Percentiles rank a stretch among this genome's conserved stretches.
phyloP scores from a whole-genome alignment of 1,140 invertebrate species.

The Cyclargus thomasi region DNA sequence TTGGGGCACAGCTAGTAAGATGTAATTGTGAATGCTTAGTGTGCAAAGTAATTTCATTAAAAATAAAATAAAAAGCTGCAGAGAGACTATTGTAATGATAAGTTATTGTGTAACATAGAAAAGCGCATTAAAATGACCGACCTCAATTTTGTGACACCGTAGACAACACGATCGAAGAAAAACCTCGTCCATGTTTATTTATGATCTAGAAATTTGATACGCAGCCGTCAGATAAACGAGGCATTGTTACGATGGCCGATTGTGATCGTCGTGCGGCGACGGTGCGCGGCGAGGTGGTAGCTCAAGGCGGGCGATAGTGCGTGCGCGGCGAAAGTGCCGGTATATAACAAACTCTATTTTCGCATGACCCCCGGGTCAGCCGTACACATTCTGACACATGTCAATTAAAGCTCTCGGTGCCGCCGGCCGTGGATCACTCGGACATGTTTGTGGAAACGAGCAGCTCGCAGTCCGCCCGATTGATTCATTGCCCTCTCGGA shows the following conservation, averaged over 20 bases:
- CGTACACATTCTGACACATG: slow-evolving; percentile 69
- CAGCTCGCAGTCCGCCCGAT: slow-evolving; percentile 42
- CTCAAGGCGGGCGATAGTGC: slow-evolving; percentile 27
- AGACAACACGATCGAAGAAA: not conserved
- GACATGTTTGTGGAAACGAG: slow-evolving; percentile 66
- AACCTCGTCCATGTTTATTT: slow-evolving; percentile 1
- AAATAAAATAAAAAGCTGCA: no score
- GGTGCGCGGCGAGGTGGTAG: slow-evolving; percentile 21
- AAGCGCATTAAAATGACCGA: not conserved
- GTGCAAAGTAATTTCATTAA: no score
- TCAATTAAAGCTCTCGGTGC: slow-evolving; percentile 66
- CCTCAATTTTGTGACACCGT: not conserved
- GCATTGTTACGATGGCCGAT: slow-evolving; percentile 27
- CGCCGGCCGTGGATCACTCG: slow-evolving; percentile 59
- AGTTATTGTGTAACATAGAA: not conserved
- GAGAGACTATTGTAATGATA: no score
- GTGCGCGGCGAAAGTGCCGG: slow-evolving; percentile 58
- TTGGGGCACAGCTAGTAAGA: no score
- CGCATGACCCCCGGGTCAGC: slow-evolving; percentile 66
- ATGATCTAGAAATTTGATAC: slow-evolving; percentile 11
- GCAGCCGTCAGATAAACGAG: slow-evolving; percentile 7
- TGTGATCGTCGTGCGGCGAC: slow-evolving; percentile 29
- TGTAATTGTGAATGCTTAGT: no score
- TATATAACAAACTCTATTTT: slow-evolving; percentile 61
- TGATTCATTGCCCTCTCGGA: slow-evolving; percentile 64